phyloP scores from a whole-genome alignment of 2,113 vertebrate genomes.

The Grus americana region DNA sequence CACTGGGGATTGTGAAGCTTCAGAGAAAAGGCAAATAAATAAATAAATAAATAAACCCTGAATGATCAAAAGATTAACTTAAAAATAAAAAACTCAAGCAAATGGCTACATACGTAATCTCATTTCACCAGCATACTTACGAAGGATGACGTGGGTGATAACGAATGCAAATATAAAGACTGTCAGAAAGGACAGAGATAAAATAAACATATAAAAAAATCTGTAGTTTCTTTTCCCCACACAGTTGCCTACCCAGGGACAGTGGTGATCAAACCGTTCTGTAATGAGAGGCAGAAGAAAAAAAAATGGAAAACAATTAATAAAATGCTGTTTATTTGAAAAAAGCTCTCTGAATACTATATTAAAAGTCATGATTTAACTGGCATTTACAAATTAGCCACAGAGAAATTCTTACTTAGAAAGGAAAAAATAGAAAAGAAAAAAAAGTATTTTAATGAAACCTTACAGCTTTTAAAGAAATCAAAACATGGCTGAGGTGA shows the following conservation, averaged over 20 bases:
- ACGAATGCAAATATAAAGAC: conserved; percentile 99
- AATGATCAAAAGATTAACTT: conserved; percentile 70
- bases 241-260: conserved; percentile 99
- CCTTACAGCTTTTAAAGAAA: conserved; percentile 3
- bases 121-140: conserved; percentile 87
- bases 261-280: conserved; percentile 99
- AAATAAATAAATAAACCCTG: conserved; percentile 56
- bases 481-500: conserved; percentile 5
- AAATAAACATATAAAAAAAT: conserved; percentile 99
- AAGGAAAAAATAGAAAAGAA: conserved; percentile 15
- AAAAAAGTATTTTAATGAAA: background rate
- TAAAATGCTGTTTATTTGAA: conserved; percentile 25
- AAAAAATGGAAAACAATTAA: conserved; percentile 73
- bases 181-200: conserved; percentile 98
- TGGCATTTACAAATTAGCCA: conserved; percentile 7
- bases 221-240: conserved; percentile 99
- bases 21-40: conserved; percentile 45
- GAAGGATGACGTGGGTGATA: conserved; percentile 95
- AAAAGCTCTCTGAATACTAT: conserved; percentile 15
- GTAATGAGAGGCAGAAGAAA: conserved; percentile 80
- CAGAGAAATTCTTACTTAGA: background rate
- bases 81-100: conserved; percentile 71
- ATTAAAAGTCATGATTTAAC: background rate
- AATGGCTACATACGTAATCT: conserved; percentile 72
- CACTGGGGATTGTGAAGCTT: background rate